Conservation (phyloP, 2,888 invertebrate genomes). For the Caradrina kadenii region DNA sequence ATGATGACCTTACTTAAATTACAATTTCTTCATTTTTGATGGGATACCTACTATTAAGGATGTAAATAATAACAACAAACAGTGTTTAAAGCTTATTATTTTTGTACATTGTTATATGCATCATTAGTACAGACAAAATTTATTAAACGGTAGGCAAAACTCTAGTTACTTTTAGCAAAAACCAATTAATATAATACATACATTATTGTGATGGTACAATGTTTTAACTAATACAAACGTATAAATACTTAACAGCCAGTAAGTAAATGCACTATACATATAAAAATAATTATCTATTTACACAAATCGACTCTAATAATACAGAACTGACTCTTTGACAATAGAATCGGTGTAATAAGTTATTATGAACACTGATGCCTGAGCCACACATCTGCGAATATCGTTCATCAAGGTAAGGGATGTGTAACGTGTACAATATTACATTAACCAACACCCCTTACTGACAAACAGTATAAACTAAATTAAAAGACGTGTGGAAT, state of each 20-base stretch:
- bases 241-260: slow-evolving; percentile 87
- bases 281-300: slow-evolving; percentile 82
- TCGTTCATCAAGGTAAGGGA: slow-evolving; percentile 31
- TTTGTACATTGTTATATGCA: slow-evolving; percentile 88
- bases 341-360: slow-evolving; percentile 81
- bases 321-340: slow-evolving; percentile 71
- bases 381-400: slow-evolving; percentile 50
- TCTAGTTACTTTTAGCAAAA: slow-evolving; percentile 74
- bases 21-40: too few species aligned
- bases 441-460: slow-evolving; percentile 21
- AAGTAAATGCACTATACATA: slow-evolving; percentile 88
- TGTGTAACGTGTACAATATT: slow-evolving; percentile 17
- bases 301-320: slow-evolving; percentile 74
- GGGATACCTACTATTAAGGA: neutral
- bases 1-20: too few species aligned
- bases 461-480: slow-evolving; percentile 33
- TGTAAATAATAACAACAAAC: slow-evolving; percentile 65
- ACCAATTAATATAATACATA: slow-evolving; percentile 67
- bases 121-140: slow-evolving; percentile 82
- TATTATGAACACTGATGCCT: slow-evolving; percentile 65
- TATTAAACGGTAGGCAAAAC: slow-evolving; percentile 69
- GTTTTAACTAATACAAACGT: slow-evolving; percentile 73
- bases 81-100: slow-evolving; percentile 89
- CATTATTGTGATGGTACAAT: slow-evolving; percentile 75
- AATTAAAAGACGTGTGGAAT: slow-evolving; percentile 51